Percentiles rank a stretch among this genome's conserved stretches.
These are phyloP conservation scores for Pachycephus smyrnensis DNA, from an alignment of 2,888 invertebrate species.

Conservation along the genomic window DNA sequence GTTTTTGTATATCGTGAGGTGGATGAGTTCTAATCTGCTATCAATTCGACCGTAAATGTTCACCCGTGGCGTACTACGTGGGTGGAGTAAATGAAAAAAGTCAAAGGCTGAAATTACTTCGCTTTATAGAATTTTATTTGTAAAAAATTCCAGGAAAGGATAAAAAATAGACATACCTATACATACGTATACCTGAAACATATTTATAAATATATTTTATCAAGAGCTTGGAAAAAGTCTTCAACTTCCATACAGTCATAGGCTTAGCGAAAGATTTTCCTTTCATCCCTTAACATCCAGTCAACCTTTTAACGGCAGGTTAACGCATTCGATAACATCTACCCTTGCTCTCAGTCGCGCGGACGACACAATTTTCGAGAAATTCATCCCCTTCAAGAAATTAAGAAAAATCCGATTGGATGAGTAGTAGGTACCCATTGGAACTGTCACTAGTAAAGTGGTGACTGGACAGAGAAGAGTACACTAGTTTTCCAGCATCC, in stretches of 20 bases:
- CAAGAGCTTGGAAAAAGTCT: neutral
- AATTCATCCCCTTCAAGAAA: slow-evolving; percentile 14
- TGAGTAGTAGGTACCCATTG: neutral
- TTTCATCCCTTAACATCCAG: neutral
- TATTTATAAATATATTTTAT: neutral
- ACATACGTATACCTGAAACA: neutral
- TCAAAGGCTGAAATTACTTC: neutral
- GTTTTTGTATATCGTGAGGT: neutral
- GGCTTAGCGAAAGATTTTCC: neutral
- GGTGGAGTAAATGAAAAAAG: neutral
- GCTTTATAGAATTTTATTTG: too few species aligned
- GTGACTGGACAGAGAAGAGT: slow-evolving; percentile 25
- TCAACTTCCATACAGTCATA: neutral
- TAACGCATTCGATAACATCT: slow-evolving; percentile 51
- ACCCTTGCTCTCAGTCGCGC: neutral
- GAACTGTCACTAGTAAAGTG: slow-evolving; percentile 2
- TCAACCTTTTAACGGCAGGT: slow-evolving; percentile 51
- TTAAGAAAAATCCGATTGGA: slow-evolving; percentile 21
- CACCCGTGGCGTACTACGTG: neutral
- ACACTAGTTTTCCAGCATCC: slow-evolving; percentile 18
- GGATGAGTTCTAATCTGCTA: neutral
- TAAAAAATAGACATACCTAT: too few species aligned
- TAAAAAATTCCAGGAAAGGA: neutral
- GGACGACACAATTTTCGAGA: slow-evolving; percentile 11
- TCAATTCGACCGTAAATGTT: neutral